Evolutionary conservation across 2,113 vertebrate genomes (phyloP).

Genomic region (Oophaga pumilio): DNA sequence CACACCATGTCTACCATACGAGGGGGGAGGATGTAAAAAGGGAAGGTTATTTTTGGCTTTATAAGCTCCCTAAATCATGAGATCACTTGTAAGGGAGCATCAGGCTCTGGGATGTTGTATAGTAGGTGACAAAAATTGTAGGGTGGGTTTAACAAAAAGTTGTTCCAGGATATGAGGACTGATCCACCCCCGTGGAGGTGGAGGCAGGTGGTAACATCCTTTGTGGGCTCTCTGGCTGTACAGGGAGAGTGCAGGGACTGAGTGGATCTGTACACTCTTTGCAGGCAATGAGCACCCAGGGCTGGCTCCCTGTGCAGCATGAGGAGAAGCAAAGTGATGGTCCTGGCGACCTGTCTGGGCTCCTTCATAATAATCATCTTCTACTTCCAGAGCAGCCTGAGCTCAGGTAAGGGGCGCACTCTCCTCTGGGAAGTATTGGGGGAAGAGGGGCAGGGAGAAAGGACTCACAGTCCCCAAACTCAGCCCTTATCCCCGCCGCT

Average conservation of each 20-base stretch:
- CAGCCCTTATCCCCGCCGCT: too few species aligned
- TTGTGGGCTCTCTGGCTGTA: conserved; percentile 10
- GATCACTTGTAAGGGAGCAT: background rate
- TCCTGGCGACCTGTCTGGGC: conserved; percentile 76
- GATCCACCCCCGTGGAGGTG: background rate
- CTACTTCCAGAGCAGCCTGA: conserved; percentile 76
- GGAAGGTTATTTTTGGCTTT: background rate
- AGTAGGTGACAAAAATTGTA: too few species aligned
- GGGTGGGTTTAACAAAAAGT: background rate
- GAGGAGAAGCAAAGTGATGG: conserved; percentile 73
- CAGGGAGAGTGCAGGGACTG: background rate
- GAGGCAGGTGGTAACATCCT: conserved; percentile 7
- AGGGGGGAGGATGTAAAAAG: background rate
- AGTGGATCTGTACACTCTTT: conserved; percentile 7
- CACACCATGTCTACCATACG: conserved; percentile 20
- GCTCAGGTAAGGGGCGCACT: conserved; percentile 74
- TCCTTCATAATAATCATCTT: conserved; percentile 78
- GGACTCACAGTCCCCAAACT: background rate
- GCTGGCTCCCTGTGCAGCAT: conserved; percentile 62
- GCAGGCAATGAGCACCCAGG: conserved; percentile 46
- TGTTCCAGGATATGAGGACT: background rate
- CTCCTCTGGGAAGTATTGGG: background rate
- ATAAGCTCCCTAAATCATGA: background rate
- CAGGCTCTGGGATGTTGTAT: background rate
- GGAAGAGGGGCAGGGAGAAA: background rate